phyloP scores from a whole-genome alignment of 2,113 vertebrate species.

The Petaurus breviceps region DNA sequence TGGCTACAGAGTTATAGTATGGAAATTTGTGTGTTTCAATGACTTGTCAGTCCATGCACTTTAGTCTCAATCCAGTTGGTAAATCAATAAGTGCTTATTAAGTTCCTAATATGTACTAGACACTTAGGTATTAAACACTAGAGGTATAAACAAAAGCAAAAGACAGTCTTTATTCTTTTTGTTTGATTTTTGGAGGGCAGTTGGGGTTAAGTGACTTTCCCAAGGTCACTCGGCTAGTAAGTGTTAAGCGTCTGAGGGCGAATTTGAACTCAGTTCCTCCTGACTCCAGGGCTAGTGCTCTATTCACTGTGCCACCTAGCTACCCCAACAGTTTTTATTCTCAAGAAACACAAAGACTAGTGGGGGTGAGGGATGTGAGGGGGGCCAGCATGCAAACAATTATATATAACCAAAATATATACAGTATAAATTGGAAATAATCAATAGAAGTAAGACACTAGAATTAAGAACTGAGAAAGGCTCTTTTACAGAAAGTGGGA shows the following conservation, averaged over 20 bases:
- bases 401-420: not conserved
- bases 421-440: not conserved
- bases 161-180: too few species aligned
- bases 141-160: too few species aligned
- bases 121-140: not conserved
- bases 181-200: too few species aligned
- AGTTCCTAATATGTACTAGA: not conserved
- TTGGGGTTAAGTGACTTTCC: too few species aligned
- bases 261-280: too few species aligned
- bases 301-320: too few species aligned
- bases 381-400: not conserved
- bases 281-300: too few species aligned
- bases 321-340: not conserved
- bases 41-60: not conserved
- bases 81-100: not conserved
- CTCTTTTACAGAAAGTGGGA: not conserved
- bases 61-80: not conserved
- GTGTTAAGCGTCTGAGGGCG: too few species aligned
- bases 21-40: not conserved
- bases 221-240: too few species aligned
- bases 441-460: not conserved
- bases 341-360: not conserved
- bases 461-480: not conserved
- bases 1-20: not conserved
- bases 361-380: rapidly evolving